A percentile compares a stretch with the other conserved stretches of the same genome.
Evolutionary conservation across 2,888 invertebrate genomes (phyloP).

Genomic region (Netelia fuscicornis): DNA sequence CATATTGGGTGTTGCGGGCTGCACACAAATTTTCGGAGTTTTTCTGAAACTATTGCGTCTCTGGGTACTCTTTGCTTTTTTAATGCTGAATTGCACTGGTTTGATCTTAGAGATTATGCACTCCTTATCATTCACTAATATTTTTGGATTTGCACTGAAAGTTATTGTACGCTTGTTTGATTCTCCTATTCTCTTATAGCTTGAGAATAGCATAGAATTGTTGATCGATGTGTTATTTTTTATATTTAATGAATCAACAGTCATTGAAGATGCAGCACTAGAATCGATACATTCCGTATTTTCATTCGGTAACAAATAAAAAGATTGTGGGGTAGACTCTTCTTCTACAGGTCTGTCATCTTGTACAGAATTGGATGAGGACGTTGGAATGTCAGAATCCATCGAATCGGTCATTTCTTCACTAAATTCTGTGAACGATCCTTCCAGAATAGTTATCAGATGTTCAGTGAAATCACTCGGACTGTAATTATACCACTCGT

Average conservation of each 20-base stretch:
- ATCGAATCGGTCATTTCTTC: neutral
- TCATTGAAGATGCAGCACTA: neutral
- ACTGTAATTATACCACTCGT: neutral
- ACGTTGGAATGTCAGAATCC: neutral
- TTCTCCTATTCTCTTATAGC: neutral
- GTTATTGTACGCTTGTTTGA: neutral
- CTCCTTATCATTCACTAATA: neutral
- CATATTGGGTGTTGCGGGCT: neutral
- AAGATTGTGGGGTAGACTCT: neutral
- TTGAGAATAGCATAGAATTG: neutral
- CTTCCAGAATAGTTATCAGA: constrained; percentile 50
- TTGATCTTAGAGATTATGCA: neutral
- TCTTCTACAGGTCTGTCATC: neutral
- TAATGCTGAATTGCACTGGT: neutral
- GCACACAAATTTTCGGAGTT: constrained; percentile 10
- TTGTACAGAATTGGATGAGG: neutral
- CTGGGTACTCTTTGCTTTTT: neutral
- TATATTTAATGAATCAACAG: neutral
- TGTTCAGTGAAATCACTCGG: constrained; percentile 32
- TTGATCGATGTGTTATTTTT: neutral
- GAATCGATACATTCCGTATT: neutral
- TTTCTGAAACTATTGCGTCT: neutral
- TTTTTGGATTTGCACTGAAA: neutral
- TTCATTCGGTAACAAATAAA: neutral
- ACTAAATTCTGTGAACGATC: neutral